phyloP scores from a whole-genome alignment of 2,113 vertebrate genomes.

The Turnix velox region DNA sequence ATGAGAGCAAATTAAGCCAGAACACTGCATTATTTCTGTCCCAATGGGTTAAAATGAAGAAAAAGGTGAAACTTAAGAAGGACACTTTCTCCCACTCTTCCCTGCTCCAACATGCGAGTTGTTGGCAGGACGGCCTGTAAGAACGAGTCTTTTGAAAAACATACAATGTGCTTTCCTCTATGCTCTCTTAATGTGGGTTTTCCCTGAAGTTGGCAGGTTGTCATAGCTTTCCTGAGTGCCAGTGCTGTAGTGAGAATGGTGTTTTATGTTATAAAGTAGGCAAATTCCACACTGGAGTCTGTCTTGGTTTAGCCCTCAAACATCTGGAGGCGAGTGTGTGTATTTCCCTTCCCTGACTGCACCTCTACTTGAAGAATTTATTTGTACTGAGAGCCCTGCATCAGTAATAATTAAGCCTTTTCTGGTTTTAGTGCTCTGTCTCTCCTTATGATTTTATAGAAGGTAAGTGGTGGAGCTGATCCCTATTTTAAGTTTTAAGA shows the following conservation, averaged over 20 bases:
- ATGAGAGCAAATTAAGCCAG: conserved; percentile 3
- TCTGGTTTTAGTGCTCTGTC: not conserved
- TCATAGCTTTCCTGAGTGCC: not conserved
- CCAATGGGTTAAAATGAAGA: not conserved
- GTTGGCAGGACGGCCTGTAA: not conserved
- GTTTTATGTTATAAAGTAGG: not conserved
- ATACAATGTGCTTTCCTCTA: not conserved
- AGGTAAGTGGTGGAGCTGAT: not conserved
- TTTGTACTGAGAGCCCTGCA: not conserved
- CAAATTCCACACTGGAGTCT: not conserved
- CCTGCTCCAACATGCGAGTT: not conserved
- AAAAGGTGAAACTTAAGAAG: conserved; percentile 1
- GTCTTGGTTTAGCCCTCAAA: not conserved
- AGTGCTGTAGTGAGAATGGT: not conserved
- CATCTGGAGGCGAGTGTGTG: not conserved
- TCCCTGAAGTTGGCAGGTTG: not conserved
- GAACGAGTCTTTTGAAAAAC: not conserved
- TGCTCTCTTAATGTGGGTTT: not conserved
- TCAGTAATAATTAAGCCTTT: not conserved
- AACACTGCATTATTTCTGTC: conserved; percentile 25
- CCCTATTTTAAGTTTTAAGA: not conserved
- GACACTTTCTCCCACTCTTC: not conserved
- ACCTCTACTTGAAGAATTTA: not conserved
- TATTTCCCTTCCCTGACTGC: not conserved
- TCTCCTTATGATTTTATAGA: not conserved